Evolutionary conservation across 2,113 vertebrate species (phyloP).

Genomic region (Tretioscincus oriximinensis): DNA sequence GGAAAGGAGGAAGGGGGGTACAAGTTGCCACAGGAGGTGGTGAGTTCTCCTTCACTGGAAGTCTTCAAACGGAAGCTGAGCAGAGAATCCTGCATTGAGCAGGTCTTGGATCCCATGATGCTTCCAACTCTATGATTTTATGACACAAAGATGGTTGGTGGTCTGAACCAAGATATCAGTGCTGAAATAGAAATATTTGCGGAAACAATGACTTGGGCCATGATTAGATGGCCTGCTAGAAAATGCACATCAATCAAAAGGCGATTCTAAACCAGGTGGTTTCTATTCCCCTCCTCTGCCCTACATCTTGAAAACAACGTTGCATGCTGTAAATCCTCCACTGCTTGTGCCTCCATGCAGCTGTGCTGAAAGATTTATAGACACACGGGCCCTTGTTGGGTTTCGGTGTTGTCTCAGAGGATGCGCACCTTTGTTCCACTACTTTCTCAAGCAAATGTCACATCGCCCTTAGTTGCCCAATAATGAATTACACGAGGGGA

Average conservation of each 20-base stretch:
- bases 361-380: slow-evolving; percentile 57
- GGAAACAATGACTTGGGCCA: neutral
- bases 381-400: slow-evolving; percentile 27
- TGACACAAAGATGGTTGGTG: no score
- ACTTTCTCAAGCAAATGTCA: slow-evolving; percentile 60
- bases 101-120: no score
- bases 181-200: no score
- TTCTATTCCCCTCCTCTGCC: neutral
- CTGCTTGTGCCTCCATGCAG: slow-evolving; percentile 1
- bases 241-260: slow-evolving; percentile 11
- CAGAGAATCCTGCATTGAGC: no score
- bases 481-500: slow-evolving; percentile 55
- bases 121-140: no score
- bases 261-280: no score
- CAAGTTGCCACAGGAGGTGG: no score
- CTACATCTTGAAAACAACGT: slow-evolving; percentile 13
- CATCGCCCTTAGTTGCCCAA: slow-evolving; percentile 55
- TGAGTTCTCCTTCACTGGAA: no score
- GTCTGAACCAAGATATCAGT: no score
- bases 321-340: neutral
- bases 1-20: no score
- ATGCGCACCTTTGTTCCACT: slow-evolving; percentile 50
- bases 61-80: no score
- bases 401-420: slow-evolving; percentile 51
- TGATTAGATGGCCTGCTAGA: neutral